Conservation (phyloP, 2,113 vertebrate genomes). For the Euleptes europaea region DNA sequence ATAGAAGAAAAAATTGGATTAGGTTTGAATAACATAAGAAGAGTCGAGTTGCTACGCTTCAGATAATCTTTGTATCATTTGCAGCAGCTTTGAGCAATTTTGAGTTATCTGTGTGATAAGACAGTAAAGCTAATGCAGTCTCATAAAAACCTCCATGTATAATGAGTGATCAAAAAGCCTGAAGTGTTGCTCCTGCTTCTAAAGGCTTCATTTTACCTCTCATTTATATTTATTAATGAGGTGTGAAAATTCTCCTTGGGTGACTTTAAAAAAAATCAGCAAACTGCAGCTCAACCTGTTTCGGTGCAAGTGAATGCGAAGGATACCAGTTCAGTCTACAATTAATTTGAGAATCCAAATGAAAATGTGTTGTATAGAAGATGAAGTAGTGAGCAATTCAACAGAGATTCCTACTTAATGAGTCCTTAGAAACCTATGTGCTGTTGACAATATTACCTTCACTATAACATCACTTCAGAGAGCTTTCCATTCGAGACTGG, state of each 20-base stretch:
- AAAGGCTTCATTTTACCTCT: constrained; percentile 51
- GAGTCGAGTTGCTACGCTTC: constrained; percentile 13
- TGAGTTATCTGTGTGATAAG: constrained; percentile 45
- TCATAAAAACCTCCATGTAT: constrained; percentile 29
- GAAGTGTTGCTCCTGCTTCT: constrained; percentile 25
- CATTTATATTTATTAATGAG: constrained; percentile 58
- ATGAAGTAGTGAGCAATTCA: constrained; percentile 22
- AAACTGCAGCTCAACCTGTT: constrained; percentile 27
- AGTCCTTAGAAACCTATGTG: constrained; percentile 44
- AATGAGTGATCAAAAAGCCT: constrained; percentile 47
- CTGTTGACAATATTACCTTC: constrained; percentile 34
- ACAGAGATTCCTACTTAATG: constrained; percentile 42
- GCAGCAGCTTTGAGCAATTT: constrained; percentile 40
- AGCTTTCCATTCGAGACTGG: constrained; percentile 27
- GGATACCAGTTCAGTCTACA: constrained; percentile 25
- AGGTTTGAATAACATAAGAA: constrained; percentile 38
- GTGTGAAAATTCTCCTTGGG: constrained; percentile 57
- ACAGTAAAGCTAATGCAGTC: constrained; percentile 28
- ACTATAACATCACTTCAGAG: background rate
- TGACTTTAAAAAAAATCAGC: constrained; percentile 35
- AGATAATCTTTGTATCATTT: constrained; percentile 45
- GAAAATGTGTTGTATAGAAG: constrained; percentile 33
- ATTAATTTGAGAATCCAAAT: constrained; percentile 49
- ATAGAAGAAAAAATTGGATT: constrained; percentile 29
- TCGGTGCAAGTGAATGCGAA: constrained; percentile 50